Conservation (phyloP, 1,140 invertebrate species). For the Tetragnatha versicolor region DNA sequence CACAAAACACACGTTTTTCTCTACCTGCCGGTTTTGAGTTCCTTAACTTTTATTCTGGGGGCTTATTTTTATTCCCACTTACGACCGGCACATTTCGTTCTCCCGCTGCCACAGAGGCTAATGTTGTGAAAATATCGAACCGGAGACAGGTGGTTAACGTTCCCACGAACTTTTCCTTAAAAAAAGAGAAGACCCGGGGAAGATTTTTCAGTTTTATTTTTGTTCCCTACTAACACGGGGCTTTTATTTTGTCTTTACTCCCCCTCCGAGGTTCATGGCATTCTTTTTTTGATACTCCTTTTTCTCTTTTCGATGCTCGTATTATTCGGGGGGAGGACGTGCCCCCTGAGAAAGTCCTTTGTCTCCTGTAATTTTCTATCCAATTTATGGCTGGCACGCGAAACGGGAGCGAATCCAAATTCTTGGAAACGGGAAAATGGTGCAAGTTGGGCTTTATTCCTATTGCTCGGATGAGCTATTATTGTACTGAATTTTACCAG, state of each 20-base stretch:
- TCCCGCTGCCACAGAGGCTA: not conserved
- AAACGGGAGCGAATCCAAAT: constrained; percentile 11
- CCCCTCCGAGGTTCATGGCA: too few species aligned
- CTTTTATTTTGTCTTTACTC: not conserved
- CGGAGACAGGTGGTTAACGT: not conserved
- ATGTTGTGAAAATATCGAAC: constrained; percentile 42
- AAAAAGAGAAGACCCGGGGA: not conserved
- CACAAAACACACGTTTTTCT: too few species aligned
- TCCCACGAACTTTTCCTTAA: constrained; percentile 5
- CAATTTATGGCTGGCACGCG: constrained; percentile 24
- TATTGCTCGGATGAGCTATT: too few species aligned
- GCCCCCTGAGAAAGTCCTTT: too few species aligned
- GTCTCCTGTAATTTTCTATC: constrained; percentile 21
- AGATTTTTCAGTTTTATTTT: constrained; percentile 1
- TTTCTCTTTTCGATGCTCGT: too few species aligned
- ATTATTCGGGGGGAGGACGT: too few species aligned
- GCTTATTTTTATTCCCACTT: not conserved
- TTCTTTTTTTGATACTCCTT: too few species aligned
- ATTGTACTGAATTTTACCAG: too few species aligned
- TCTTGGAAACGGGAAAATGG: not conserved
- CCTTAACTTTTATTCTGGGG: too few species aligned
- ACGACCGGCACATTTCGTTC: not conserved
- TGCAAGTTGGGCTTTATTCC: too few species aligned
- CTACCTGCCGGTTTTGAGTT: too few species aligned
- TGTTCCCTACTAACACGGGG: not conserved